phyloP scores from a whole-genome alignment of 2,113 vertebrate species.

The Pipra filicauda region DNA sequence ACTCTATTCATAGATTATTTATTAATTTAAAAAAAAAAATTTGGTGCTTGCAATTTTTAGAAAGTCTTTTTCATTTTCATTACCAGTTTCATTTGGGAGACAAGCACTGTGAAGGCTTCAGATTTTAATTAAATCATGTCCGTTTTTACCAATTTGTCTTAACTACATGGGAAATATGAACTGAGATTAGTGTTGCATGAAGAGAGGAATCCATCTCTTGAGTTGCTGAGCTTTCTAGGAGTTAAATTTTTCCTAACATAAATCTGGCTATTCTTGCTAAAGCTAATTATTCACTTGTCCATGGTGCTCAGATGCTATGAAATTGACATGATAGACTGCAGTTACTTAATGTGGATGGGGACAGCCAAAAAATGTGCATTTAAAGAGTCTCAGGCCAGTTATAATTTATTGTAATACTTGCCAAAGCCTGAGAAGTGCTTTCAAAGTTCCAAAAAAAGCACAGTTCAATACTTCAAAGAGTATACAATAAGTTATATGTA shows the following conservation, averaged over 20 bases:
- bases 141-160: slow-evolving; percentile 50
- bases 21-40: background rate
- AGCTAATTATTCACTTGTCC: slow-evolving; percentile 56
- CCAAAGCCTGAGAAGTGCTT: background rate
- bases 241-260: slow-evolving; percentile 52
- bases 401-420: background rate
- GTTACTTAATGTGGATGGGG: slow-evolving; percentile 22
- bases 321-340: slow-evolving; percentile 42
- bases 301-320: slow-evolving; percentile 9
- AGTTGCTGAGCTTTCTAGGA: slow-evolving; percentile 48
- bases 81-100: slow-evolving; percentile 32
- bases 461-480: background rate
- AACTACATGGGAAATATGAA: slow-evolving; percentile 49
- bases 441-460: background rate
- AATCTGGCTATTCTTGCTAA: slow-evolving; percentile 52
- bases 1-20: background rate
- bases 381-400: background rate
- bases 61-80: slow-evolving; percentile 39
- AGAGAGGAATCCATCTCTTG: slow-evolving; percentile 33
- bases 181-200: slow-evolving; percentile 52
- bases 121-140: slow-evolving; percentile 57
- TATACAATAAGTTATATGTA: background rate
- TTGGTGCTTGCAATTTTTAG: background rate
- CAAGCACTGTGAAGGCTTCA: slow-evolving; percentile 1
- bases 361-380: slow-evolving; percentile 28